phyloP scores from a whole-genome alignment of 1,140 invertebrate species.

The Trichomalopsis sarcophagae region DNA sequence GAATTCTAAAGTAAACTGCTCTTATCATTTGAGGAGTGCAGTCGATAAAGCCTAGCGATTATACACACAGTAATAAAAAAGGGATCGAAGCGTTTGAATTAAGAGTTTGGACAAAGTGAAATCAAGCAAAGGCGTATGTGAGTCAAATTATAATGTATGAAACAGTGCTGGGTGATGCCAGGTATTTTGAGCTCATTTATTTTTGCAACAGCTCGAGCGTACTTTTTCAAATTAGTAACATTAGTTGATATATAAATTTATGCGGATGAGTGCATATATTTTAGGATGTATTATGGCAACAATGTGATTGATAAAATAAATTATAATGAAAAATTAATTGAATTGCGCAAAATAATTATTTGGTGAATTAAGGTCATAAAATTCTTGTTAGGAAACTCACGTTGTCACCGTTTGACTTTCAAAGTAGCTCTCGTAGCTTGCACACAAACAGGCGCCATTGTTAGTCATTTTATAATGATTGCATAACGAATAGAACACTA shows the following conservation, averaged over 20 bases:
- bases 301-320: neutral
- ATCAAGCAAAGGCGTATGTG: slow-evolving; percentile 17
- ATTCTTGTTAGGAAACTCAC: slow-evolving; percentile 66
- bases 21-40: neutral
- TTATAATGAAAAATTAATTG: neutral
- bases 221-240: slow-evolving; percentile 39
- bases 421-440: slow-evolving; percentile 73
- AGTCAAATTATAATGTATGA: slow-evolving; percentile 36
- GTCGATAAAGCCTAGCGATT: neutral
- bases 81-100: neutral
- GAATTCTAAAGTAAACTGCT: neutral
- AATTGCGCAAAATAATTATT: neutral
- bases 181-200: slow-evolving; percentile 56
- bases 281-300: neutral
- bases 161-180: slow-evolving; percentile 38
- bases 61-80: neutral
- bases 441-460: slow-evolving; percentile 63
- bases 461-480: slow-evolving; percentile 37
- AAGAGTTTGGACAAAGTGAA: slow-evolving; percentile 16
- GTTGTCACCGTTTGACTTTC: slow-evolving; percentile 72
- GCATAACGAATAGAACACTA: neutral
- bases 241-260: neutral
- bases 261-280: neutral
- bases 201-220: slow-evolving; percentile 48
- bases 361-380: slow-evolving; percentile 9